These are phyloP conservation scores for Chaenogobius annularis DNA, from an alignment of 2,113 vertebrate genomes.

Conservation along the genomic window DNA sequence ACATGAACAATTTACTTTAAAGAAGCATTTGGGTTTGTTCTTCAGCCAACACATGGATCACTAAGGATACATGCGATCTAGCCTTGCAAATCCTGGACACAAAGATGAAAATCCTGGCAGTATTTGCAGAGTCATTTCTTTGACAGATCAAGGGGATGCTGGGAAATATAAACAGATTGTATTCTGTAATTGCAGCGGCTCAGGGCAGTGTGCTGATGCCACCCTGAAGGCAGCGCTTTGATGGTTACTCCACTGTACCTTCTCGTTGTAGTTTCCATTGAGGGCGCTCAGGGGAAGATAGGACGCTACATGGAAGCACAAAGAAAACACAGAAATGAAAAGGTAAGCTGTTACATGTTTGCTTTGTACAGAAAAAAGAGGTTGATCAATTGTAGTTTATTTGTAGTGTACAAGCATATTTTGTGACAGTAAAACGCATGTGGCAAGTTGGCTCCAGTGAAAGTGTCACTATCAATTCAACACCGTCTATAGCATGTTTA, in stretches of 20 bases:
- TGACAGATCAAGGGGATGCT: conserved; percentile 67
- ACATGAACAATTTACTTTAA: conserved; percentile 33
- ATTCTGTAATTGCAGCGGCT: conserved; percentile 69
- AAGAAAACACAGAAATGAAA: conserved; percentile 23
- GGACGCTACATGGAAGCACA: conserved; percentile 63
- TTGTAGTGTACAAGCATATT: neutral
- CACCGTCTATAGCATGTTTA: neutral
- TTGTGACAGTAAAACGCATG: neutral
- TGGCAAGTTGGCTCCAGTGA: too few species aligned
- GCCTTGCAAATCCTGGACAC: conserved; percentile 63
- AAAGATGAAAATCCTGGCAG: conserved; percentile 57
- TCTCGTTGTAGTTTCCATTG: conserved; percentile 69
- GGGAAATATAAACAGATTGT: conserved; percentile 71
- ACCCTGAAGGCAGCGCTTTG: conserved; percentile 67
- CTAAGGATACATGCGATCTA: conserved; percentile 63
- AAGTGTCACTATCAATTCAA: too few species aligned
- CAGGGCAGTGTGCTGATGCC: conserved; percentile 61
- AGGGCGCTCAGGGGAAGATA: conserved; percentile 64
- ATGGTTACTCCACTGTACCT: conserved; percentile 64
- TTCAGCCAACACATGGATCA: conserved; percentile 44
- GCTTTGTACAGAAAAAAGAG: neutral
- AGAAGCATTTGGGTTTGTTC: conserved; percentile 44
- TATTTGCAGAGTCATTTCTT: conserved; percentile 71
- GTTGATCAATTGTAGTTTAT: neutral
- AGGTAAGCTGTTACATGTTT: neutral